Conservation (phyloP, 2,113 vertebrate genomes). For the Camelus bactrianus region DNA sequence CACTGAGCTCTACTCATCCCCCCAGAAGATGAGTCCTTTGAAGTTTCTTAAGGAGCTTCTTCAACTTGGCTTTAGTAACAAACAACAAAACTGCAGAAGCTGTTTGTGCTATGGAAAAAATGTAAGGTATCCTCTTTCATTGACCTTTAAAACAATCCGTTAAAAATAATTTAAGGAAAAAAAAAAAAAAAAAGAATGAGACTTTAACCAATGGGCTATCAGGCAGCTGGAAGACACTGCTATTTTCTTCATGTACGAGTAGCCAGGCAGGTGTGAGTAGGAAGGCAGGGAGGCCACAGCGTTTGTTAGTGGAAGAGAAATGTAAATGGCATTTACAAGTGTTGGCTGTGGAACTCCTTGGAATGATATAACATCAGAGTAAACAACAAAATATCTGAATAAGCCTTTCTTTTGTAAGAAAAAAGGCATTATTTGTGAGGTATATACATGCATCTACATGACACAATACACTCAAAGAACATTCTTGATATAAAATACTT, state of each 20-base stretch:
- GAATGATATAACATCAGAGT: not conserved
- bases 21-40: not conserved
- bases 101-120: not conserved
- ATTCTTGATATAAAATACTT: not conserved
- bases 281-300: not conserved
- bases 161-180: constrained; percentile 11
- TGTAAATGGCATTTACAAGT: not conserved
- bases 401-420: not conserved
- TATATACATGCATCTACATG: not conserved
- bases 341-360: not conserved
- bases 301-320: constrained; percentile 17
- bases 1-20: too few species aligned
- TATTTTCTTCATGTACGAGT: not conserved
- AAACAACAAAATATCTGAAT: not conserved
- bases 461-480: not conserved
- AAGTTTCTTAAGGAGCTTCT: not conserved
- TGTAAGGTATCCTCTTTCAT: not conserved
- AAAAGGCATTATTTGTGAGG: not conserved
- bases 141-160: constrained; percentile 29
- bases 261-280: not conserved
- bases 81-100: not conserved
- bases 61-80: not conserved
- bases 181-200: not conserved
- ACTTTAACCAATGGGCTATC: not conserved
- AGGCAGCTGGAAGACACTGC: not conserved